Evolutionary conservation across 2,113 vertebrate species (phyloP).

Genomic region (Malaclemys terrapin): DNA sequence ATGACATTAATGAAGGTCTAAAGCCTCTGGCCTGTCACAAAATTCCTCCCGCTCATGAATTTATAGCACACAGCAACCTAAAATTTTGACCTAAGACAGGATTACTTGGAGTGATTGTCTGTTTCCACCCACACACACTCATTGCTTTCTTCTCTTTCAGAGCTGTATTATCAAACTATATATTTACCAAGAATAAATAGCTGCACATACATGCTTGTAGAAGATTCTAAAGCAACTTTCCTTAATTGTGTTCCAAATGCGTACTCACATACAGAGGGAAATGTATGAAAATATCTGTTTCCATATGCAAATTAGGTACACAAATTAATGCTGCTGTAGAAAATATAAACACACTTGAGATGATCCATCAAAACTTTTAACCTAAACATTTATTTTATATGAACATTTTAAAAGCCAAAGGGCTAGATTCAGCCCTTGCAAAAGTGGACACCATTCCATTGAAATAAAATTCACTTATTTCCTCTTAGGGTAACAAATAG

Average conservation of each 20-base stretch:
- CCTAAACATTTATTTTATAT: background rate
- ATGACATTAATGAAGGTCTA: conserved; percentile 66
- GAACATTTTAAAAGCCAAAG: background rate
- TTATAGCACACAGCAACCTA: conserved; percentile 38
- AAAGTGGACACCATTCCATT: background rate
- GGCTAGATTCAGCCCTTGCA: background rate
- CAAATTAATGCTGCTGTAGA: background rate
- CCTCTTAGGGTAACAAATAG: background rate
- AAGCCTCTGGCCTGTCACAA: conserved; percentile 61
- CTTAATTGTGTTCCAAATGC: background rate
- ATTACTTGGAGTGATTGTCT: conserved; percentile 7
- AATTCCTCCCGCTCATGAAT: conserved; percentile 66
- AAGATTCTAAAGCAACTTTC: background rate
- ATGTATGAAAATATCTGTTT: background rate
- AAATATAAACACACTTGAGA: background rate
- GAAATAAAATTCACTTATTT: background rate
- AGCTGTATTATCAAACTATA: background rate
- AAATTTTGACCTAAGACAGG: conserved; percentile 50
- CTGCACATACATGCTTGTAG: background rate
- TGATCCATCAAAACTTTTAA: background rate
- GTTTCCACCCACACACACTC: background rate
- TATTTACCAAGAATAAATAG: background rate
- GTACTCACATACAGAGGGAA: background rate
- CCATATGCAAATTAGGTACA: background rate
- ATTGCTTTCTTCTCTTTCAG: background rate